Conservation (phyloP, 2,888 invertebrate genomes). For the Uropetala carovei region DNA sequence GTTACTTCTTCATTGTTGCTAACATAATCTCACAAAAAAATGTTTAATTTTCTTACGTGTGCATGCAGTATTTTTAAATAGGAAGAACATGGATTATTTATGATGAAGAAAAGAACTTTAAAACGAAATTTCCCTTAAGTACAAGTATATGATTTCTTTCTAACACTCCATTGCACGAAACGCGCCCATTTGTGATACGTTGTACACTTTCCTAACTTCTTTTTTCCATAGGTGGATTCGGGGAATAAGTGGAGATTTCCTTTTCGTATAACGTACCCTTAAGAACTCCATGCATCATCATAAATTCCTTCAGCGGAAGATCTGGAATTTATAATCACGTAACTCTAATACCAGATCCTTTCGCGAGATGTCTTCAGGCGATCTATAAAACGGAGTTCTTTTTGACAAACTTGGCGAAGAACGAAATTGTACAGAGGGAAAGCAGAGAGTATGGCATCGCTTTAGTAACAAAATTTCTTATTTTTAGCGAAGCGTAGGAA, state of each 20-base stretch:
- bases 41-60: too few species aligned
- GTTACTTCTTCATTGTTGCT: too few species aligned
- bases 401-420: slow-evolving; percentile 14
- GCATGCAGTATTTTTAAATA: too few species aligned
- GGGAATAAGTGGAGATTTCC: not conserved
- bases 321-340: slow-evolving; percentile 20
- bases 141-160: too few species aligned
- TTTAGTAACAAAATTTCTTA: not conserved
- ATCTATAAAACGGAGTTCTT: slow-evolving; percentile 22
- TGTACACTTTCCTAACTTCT: too few species aligned
- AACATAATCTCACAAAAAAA: too few species aligned
- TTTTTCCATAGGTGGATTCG: too few species aligned
- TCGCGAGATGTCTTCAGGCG: not conserved
- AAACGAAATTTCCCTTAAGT: too few species aligned
- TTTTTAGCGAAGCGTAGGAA: not conserved
- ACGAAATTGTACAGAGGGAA: not conserved
- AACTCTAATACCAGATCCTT: not conserved
- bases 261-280: not conserved
- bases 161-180: too few species aligned
- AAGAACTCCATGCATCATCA: not conserved
- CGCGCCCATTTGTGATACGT: too few species aligned
- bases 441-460: not conserved
- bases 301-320: slow-evolving; percentile 10
- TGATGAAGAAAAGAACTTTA: too few species aligned
- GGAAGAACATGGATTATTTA: too few species aligned